phyloP scores from a whole-genome alignment of 2,797 vertebrate species.

The Enteromius anoplus region DNA sequence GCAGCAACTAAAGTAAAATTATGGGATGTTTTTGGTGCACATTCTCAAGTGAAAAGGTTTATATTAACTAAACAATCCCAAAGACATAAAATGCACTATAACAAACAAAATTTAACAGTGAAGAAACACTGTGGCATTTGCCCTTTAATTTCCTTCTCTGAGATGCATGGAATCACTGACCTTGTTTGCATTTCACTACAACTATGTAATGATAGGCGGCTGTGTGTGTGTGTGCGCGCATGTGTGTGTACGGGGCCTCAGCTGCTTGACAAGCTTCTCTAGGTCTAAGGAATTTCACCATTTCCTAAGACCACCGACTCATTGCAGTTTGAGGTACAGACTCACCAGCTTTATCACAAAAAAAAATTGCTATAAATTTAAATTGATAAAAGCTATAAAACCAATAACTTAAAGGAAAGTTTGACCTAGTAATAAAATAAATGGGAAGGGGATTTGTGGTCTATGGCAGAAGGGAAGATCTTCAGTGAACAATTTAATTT shows the following conservation, averaged over 20 bases:
- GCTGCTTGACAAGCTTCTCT: constrained; percentile 15
- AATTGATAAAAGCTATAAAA: background rate
- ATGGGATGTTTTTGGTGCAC: constrained; percentile 1
- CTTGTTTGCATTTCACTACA: constrained; percentile 25
- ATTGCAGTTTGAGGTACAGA: background rate
- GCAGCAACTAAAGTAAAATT: background rate
- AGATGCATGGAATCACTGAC: background rate
- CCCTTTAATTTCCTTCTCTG: background rate
- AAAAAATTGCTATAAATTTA: background rate
- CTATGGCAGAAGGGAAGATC: background rate
- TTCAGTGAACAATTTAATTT: background rate
- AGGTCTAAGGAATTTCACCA: constrained; percentile 18
- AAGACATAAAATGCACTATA: background rate
- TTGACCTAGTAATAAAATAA: background rate
- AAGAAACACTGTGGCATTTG: background rate
- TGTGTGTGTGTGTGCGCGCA: background rate
- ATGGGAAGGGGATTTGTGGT: background rate
- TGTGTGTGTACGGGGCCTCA: background rate
- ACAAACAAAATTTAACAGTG: constrained; percentile 11
- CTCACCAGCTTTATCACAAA: background rate
- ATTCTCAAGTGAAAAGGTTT: constrained; percentile 14
- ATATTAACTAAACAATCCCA: constrained; percentile 3
- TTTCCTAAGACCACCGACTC: background rate
- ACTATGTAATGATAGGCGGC: background rate
- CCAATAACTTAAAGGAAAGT: background rate